phyloP scores from a whole-genome alignment of 35 echinoderm and acorn worm species.

The Patiria miniata region DNA sequence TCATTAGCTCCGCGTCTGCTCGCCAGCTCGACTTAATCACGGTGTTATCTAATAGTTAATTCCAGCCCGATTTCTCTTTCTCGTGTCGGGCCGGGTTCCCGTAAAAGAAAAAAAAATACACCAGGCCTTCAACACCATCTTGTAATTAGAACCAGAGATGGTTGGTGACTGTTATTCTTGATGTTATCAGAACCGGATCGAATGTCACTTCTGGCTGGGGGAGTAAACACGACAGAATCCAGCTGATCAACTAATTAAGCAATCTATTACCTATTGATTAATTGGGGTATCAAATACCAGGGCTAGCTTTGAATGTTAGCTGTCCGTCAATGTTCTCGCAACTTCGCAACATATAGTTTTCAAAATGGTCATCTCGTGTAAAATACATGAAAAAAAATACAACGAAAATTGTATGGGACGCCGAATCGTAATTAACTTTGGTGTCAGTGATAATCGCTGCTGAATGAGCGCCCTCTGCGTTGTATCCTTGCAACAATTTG shows the following conservation, averaged over 20 bases:
- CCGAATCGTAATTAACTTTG: too few species aligned
- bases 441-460: too few species aligned
- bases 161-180: not conserved
- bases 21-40: conserved; percentile 1
- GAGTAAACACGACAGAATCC: conserved; percentile 1
- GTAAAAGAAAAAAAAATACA: too few species aligned
- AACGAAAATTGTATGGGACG: too few species aligned
- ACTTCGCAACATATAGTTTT: too few species aligned
- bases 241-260: conserved; percentile 15
- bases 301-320: not conserved
- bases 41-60: conserved; percentile 27
- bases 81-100: too few species aligned
- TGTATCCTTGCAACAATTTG: not conserved
- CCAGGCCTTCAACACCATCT: too few species aligned
- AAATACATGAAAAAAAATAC: too few species aligned
- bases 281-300: not conserved
- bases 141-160: conserved; percentile 16
- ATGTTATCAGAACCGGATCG: not conserved
- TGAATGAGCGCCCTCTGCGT: not conserved
- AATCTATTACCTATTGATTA: not conserved
- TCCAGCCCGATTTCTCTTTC: too few species aligned
- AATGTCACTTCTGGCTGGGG: not conserved
- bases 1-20: conserved; percentile 20
- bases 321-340: too few species aligned
- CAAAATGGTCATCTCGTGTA: too few species aligned